These are phyloP conservation scores for Melanerpes formicivorus DNA, from an alignment of 2,113 vertebrate genomes.

Conservation along the genomic window DNA sequence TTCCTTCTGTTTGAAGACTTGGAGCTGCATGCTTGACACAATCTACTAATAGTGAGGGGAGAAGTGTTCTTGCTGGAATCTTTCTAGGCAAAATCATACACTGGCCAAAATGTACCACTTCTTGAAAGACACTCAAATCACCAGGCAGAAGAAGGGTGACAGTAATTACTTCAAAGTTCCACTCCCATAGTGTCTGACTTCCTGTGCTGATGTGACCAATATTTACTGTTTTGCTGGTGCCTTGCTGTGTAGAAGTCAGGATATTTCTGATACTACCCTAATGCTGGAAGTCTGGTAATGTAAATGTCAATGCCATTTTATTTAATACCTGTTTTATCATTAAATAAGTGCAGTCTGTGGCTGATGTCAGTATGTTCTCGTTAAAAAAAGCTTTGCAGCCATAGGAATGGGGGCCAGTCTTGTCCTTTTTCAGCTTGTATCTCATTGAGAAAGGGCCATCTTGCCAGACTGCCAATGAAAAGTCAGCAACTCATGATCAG, in stretches of 20 bases:
- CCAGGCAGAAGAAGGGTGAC: neutral
- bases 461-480: neutral
- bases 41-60: neutral
- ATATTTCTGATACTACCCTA: neutral
- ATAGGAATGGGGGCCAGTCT: neutral
- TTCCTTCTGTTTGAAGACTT: neutral
- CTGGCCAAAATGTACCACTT: neutral
- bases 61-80: neutral
- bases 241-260: neutral
- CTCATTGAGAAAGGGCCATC: neutral
- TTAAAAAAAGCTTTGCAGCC: neutral
- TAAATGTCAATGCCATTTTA: neutral
- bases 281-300: neutral
- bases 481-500: fast-evolving
- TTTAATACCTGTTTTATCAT: neutral
- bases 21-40: neutral
- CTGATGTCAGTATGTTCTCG: neutral
- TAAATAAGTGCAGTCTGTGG: neutral
- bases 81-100: neutral
- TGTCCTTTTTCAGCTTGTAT: neutral
- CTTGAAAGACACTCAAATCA: neutral
- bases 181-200: neutral
- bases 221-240: neutral
- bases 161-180: neutral
- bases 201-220: neutral